These are phyloP conservation scores for Aphyosemion australe DNA, from an alignment of 2,113 vertebrate species.

Conservation along the genomic window DNA sequence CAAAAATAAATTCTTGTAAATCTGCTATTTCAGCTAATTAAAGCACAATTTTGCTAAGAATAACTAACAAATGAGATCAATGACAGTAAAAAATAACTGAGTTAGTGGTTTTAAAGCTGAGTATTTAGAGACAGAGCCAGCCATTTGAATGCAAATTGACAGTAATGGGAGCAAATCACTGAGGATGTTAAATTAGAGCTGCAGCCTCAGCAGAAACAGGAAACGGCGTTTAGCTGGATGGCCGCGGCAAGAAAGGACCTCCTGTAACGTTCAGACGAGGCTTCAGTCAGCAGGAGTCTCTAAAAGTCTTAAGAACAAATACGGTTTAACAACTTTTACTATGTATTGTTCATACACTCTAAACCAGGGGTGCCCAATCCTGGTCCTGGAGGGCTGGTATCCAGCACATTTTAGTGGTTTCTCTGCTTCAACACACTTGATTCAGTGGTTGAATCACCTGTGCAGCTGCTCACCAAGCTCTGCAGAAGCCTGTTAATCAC, in stretches of 20 bases:
- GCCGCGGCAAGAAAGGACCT: slow-evolving; percentile 1
- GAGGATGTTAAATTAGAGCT: slow-evolving; percentile 10
- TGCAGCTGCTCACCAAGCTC: no score
- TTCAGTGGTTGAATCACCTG: no score
- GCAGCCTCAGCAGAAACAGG: slow-evolving; percentile 8
- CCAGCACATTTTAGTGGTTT: no score
- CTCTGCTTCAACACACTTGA: no score
- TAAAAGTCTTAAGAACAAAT: neutral
- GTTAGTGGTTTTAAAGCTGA: neutral
- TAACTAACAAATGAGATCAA: no score
- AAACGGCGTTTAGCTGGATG: neutral
- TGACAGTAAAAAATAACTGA: neutral
- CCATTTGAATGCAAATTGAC: slow-evolving; percentile 6
- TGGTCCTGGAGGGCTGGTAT: no score
- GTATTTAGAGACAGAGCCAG: neutral
- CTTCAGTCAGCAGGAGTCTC: neutral
- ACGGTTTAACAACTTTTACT: neutral
- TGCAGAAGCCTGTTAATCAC: no score
- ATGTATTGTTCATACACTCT: no score
- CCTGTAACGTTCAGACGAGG: neutral
- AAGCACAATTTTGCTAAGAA: neutral
- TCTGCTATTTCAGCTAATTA: neutral
- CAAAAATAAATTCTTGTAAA: no score
- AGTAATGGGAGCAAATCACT: slow-evolving; percentile 3
- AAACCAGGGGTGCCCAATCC: no score